Evolutionary conservation across 2,797 vertebrate genomes (phyloP), one percentile per base, ranked within the genome.

Genomic region (Lophura swinhoii): DNA sequence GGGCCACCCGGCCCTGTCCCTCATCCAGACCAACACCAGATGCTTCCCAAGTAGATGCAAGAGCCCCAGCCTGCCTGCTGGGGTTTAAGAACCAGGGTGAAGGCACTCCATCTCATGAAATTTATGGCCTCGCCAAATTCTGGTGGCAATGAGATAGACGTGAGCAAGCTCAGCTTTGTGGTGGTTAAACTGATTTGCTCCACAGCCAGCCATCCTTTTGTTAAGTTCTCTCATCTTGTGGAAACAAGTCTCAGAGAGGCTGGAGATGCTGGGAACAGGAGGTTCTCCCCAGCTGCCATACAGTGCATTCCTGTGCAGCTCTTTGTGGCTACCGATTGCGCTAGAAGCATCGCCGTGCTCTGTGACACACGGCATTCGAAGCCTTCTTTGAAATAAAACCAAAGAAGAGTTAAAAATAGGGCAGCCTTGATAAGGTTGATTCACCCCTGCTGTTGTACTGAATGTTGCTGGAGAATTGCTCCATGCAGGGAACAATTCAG

Each of bases 261-360:
- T 3, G 2, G 39, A 77, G 51, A 78, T 67, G 33, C 4, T 87
- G 10, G 76, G 77, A 96, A 91, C 73, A 75, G 51, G 69, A 96
- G 60, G 67, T 75, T 81, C 82, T 93, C 62, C 84, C 24, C 69
- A 67, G 73, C 68, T 63, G 53, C 87, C 56, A 92, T 56, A 92
- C 87, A 69, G 41, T 22, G 12, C 82, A 86, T 81, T 91, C 74
- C 77, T 76, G 60, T 43, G 56, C 53, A 76, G 80, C 14, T 95
- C 14, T 86, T 91, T 94, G 67, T 81, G 78, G 60, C 72, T 46
- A 75, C 59, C n/a, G 62, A 7, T 87, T 2, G 0, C 80, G 76
- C 85, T 87, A 90, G 89, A 84, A 96, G 92, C 66, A 84, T 63
- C 14, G 16, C n/a, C 48, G 48, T 87, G 80, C 66, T 76, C 82